These are phyloP conservation scores for Anolis carolinensis DNA, from an alignment of 2,113 vertebrate species.

Conservation along the genomic window DNA sequence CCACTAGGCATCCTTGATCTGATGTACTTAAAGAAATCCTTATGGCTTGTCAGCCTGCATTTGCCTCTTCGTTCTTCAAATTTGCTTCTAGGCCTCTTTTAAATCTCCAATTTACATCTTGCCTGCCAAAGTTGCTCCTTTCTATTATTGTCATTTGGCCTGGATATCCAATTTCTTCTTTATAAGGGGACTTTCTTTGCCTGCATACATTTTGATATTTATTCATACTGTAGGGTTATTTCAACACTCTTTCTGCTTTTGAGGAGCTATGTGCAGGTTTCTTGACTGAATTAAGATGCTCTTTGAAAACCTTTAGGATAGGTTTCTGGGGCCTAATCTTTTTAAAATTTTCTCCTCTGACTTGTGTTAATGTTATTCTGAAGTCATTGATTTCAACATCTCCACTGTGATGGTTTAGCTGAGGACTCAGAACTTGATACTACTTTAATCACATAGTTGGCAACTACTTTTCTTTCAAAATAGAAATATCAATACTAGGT, in stretches of 20 bases:
- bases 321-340: conserved; percentile 2
- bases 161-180: conserved; percentile 53
- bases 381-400: neutral
- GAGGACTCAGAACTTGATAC: neutral
- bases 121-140: conserved; percentile 55
- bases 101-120: conserved; percentile 56
- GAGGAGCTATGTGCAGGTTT: neutral
- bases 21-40: neutral
- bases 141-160: conserved; percentile 51
- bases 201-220: conserved; percentile 39
- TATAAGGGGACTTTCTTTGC: neutral
- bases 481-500: neutral
- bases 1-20: conserved; percentile 22
- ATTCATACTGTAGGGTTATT: neutral
- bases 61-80: conserved; percentile 48
- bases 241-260: neutral
- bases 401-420: conserved; percentile 6
- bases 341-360: neutral
- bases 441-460: neutral
- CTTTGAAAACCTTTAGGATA: conserved; percentile 25
- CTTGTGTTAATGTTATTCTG: neutral
- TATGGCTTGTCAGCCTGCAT: conserved; percentile 52
- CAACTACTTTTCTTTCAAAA: neutral
- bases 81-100: conserved; percentile 44
- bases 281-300: neutral